phyloP scores from a whole-genome alignment of 2,888 invertebrate genomes.

The Acrobasis suavella region DNA sequence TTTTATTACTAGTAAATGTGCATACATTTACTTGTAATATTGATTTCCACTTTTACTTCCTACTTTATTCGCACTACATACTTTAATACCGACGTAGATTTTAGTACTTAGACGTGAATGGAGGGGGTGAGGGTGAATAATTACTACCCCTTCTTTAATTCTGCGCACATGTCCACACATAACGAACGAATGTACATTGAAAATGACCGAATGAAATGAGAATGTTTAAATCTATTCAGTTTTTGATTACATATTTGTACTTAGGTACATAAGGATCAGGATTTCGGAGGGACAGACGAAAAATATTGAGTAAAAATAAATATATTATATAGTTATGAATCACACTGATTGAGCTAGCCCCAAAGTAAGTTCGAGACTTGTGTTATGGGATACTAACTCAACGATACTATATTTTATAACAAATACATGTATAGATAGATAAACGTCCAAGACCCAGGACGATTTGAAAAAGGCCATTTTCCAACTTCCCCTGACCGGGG shows the following conservation, averaged over 20 bases:
- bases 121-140: conserved; percentile 36
- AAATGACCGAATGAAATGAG: conserved; percentile 13
- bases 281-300: not conserved
- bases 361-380: too few species aligned
- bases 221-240: not conserved
- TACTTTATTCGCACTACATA: conserved; percentile 13
- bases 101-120: conserved; percentile 21
- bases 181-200: conserved; percentile 9
- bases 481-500: too few species aligned
- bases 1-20: not conserved
- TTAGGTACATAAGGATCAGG: too few species aligned
- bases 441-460: too few species aligned
- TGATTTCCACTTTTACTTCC: conserved; percentile 1
- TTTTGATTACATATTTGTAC: not conserved
- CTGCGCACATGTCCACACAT: conserved; percentile 35
- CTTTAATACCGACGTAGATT: conserved; percentile 23
- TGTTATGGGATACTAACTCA: too few species aligned
- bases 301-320: too few species aligned
- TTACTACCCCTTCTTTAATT: conserved; percentile 30
- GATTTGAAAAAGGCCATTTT: too few species aligned
- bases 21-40: not conserved
- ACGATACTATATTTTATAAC: too few species aligned
- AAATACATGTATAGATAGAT: too few species aligned
- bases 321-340: too few species aligned
- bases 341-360: too few species aligned